Conservation (phyloP, 1,140 invertebrate species). For the Antheraea mylitta region DNA sequence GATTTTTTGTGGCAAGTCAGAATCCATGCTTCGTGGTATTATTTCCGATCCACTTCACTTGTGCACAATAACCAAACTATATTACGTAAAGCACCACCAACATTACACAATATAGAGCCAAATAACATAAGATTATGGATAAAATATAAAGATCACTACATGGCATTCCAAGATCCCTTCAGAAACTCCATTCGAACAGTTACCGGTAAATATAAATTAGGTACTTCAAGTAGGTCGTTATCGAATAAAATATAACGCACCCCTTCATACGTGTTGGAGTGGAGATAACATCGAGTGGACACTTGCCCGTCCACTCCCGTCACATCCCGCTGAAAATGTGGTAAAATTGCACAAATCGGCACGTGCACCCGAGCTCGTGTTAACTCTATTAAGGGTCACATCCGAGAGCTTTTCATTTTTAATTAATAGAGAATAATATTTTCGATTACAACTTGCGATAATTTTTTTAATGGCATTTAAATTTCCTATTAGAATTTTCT, state of each 20-base stretch:
- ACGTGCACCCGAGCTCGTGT: background rate
- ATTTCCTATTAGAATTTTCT: background rate
- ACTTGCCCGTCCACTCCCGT: background rate
- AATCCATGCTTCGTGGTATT: no score
- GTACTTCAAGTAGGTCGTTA: background rate
- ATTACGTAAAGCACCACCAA: no score
- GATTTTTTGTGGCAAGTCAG: no score
- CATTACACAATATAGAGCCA: no score
- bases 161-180: no score
- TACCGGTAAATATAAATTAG: background rate
- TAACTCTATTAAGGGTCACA: background rate
- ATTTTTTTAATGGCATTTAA: background rate
- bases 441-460: conserved; percentile 1
- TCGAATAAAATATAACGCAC: background rate
- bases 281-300: conserved; percentile 3
- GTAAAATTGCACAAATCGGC: conserved; percentile 8
- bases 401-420: conserved; percentile 3
- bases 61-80: no score
- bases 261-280: conserved; percentile 6
- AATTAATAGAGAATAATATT: background rate
- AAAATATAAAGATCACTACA: no score
- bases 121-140: no score
- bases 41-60: no score
- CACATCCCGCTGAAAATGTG: background rate
- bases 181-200: background rate